Base-by-base conservation (phyloP, 2,888 invertebrate genomes). In the Thymelicus lineola region DNA sequence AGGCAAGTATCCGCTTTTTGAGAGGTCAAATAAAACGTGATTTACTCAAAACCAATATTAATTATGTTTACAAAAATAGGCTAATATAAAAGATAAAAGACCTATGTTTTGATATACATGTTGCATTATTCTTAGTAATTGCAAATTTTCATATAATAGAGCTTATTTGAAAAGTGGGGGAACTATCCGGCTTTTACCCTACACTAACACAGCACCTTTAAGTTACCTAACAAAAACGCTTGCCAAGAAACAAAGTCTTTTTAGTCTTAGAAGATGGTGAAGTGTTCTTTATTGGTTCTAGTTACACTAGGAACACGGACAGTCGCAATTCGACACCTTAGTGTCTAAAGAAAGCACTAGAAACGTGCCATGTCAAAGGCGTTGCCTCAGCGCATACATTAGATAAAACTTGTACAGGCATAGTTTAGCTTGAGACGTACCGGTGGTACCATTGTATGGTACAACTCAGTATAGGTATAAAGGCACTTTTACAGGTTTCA, bases 261-360 rank as follows among this genome's bases (percentile, higher is more conserved):
- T 55, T 20, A 53, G 20, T 10, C 4, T 35, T 6, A 28, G 10
- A 20, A 7, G 35, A 55, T 35, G 14, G 55, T 17, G 28, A n/a
- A 35, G 55, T 28, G 55, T 35, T 35, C 55, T 55, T 55, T 55
- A 55, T 55, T 28, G 28, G 55, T 55, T 4, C 55, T 55, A 35
- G 35, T 55, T 55, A 14, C 20, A 55, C 0, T 35, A n/a, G 6
- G 55, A 55, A 35, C 55, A 55, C 28, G 55, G 35, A 20, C 20
- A 20, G 7, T 48, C 50, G 55, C 55, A 35, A 55, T 55, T 35
- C 55, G 55, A 55, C 55, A 55, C 55, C 55, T 55, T 50, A 50
- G 17, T 0, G 15, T 17, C 17, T 55, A 28, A 55, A 55, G 55
- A 55, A 55, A 55, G 55, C 35, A 28, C 55, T 55, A 55, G 55